Evolutionary conservation across 2,888 invertebrate genomes (phyloP).

Genomic region (Drosophila lutescens): DNA sequence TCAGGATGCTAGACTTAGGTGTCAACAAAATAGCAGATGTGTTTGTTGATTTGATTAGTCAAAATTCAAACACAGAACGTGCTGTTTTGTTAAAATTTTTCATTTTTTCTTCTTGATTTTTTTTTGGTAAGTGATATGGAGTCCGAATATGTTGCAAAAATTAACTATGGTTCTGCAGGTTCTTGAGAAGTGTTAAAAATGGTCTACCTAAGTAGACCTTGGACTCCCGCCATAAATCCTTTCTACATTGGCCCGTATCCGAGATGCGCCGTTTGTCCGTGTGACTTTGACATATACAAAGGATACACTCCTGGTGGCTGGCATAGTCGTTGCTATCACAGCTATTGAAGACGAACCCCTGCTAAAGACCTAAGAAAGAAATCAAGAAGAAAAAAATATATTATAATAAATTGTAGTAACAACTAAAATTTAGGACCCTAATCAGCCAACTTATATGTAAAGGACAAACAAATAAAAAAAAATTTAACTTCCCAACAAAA

Average conservation of each 20-base stretch:
- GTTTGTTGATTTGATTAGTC: neutral
- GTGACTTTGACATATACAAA: slow-evolving; percentile 55
- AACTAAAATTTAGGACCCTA: too few species aligned
- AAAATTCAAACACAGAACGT: neutral
- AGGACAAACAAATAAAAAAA: neutral
- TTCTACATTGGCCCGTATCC: slow-evolving; percentile 67
- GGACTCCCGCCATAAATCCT: slow-evolving; percentile 49
- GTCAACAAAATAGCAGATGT: neutral
- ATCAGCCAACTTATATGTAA: neutral
- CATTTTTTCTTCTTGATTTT: neutral
- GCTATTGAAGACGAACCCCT: neutral
- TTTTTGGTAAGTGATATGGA: slow-evolving; percentile 13
- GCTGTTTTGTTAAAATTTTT: neutral
- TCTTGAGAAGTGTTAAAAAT: slow-evolving; percentile 10
- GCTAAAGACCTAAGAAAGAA: neutral
- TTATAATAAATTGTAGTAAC: neutral
- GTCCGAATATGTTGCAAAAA: neutral
- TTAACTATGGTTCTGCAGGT: neutral
- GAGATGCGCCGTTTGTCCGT: slow-evolving; percentile 45
- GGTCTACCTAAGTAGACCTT: slow-evolving; percentile 2
- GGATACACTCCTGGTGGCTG: slow-evolving; percentile 55
- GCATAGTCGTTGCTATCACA: slow-evolving; percentile 15
- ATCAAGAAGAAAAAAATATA: neutral
- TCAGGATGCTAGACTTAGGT: neutral
- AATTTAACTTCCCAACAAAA: neutral